phyloP scores from a whole-genome alignment of 2,113 vertebrate species.

The Erpornis zantholeuca region DNA sequence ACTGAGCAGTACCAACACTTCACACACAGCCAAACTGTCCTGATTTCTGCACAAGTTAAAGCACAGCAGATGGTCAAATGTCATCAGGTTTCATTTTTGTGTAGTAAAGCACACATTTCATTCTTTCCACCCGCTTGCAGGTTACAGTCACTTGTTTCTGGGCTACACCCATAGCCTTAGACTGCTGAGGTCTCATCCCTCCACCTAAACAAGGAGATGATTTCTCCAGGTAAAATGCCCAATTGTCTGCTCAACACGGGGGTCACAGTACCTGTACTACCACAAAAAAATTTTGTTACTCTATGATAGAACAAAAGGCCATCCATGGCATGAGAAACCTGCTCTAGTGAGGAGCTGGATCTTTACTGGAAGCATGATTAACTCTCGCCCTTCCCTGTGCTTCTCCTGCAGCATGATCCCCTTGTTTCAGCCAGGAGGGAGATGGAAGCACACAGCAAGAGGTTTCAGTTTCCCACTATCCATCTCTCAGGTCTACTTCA shows the following conservation, averaged over 20 bases:
- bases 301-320: background rate
- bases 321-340: background rate
- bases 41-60: background rate
- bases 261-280: background rate
- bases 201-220: background rate
- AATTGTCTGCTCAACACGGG: fast-evolving
- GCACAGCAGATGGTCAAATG: background rate
- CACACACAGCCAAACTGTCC: background rate
- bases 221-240: background rate
- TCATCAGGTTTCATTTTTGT: background rate
- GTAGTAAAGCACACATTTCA: background rate
- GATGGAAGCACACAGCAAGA: fast-evolving
- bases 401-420: fast-evolving
- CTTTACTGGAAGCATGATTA: background rate
- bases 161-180: background rate
- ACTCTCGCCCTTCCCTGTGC: background rate
- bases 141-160: background rate
- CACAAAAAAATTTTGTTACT: background rate
- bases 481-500: background rate
- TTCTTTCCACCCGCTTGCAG: background rate
- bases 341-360: background rate
- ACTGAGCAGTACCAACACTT: background rate
- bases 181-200: background rate
- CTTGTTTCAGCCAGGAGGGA: background rate
- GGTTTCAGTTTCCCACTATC: background rate